Evolutionary conservation across 1,140 invertebrate genomes (phyloP).

Genomic region (Aphis gossypii): DNA sequence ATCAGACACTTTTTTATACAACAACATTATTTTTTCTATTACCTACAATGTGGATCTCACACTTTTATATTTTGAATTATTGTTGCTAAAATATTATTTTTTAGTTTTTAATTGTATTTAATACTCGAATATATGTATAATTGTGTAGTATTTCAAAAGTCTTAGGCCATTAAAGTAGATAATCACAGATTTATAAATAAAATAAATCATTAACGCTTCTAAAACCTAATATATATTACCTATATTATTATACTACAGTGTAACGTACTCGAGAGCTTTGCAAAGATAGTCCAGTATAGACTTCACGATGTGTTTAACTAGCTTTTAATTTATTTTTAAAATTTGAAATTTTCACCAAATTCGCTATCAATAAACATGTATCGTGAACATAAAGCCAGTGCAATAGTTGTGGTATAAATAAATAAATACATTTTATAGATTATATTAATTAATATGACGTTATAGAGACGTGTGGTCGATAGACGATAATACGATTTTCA

Average conservation of each 20-base stretch:
- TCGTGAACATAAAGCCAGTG: background rate
- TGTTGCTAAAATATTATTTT: background rate
- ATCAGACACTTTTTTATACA: background rate
- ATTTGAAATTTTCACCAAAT: background rate
- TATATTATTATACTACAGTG: background rate
- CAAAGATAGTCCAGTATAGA: background rate
- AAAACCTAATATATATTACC: background rate
- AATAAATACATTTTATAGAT: background rate
- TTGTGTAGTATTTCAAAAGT: background rate
- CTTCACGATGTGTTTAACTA: background rate
- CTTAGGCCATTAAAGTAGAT: background rate
- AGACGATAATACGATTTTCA: background rate
- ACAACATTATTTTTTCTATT: background rate
- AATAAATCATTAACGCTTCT: background rate
- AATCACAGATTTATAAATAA: background rate
- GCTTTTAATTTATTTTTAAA: background rate
- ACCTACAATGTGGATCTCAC: no score
- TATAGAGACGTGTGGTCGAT: background rate
- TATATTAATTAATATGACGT: background rate
- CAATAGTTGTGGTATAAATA: background rate
- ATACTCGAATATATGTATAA: background rate
- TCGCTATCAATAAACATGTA: background rate
- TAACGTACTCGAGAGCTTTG: conserved; percentile 10
- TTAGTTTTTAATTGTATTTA: background rate
- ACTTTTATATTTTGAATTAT: background rate